These are phyloP conservation scores for Cephalotes varians DNA, from an alignment of 2,888 invertebrate species.

Conservation along the genomic window DNA sequence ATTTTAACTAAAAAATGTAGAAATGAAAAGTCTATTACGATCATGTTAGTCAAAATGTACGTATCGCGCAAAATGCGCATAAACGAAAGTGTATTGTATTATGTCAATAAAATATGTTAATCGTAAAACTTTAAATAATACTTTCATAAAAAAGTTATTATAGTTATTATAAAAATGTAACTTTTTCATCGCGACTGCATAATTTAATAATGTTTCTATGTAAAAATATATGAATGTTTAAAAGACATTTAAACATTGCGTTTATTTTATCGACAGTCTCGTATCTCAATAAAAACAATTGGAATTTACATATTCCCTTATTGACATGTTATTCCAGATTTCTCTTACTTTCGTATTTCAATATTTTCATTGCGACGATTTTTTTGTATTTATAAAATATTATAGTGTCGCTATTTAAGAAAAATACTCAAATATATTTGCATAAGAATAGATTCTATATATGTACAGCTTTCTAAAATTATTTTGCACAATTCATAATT, in stretches of 20 bases:
- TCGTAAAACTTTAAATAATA: slow-evolving; percentile 19
- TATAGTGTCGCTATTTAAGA: not conserved
- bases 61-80: not conserved
- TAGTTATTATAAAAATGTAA: slow-evolving; percentile 22
- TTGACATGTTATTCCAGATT: not conserved
- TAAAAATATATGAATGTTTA: not conserved
- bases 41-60: slow-evolving; percentile 31
- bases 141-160: slow-evolving; percentile 1
- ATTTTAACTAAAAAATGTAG: slow-evolving; percentile 8
- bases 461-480: slow-evolving; percentile 20
- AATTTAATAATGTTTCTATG: slow-evolving; percentile 7
- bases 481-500: slow-evolving; percentile 4
- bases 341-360: not conserved
- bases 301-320: not conserved
- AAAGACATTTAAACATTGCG: not conserved
- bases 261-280: not conserved
- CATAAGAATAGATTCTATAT: not conserved
- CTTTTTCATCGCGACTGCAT: not conserved
- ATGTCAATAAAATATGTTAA: slow-evolving; percentile 23
- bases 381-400: slow-evolving; percentile 24
- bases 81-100: slow-evolving; percentile 6
- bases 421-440: not conserved
- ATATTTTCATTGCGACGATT: not conserved
- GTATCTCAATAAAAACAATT: not conserved
- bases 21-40: slow-evolving; percentile 17